Evolutionary conservation across 1,140 invertebrate species (phyloP).

Genomic region (Thalassaphorura encarpata): DNA sequence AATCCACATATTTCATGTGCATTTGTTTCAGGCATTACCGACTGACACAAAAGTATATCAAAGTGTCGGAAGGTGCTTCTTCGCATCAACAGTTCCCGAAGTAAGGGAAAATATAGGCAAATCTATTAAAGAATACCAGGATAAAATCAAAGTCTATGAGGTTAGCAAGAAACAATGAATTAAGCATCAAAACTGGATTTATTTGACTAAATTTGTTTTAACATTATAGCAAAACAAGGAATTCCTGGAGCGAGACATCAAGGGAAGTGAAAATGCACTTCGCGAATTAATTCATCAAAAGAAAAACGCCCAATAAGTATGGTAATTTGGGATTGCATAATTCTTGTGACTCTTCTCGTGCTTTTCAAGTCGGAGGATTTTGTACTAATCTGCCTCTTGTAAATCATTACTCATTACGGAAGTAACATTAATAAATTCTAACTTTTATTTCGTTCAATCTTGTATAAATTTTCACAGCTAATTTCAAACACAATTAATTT

Average conservation of each 20-base stretch:
- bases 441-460: too few species aligned
- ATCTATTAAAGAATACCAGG: slow-evolving; percentile 49
- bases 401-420: too few species aligned
- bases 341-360: too few species aligned
- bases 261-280: slow-evolving; percentile 73
- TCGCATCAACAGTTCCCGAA: slow-evolving; percentile 54
- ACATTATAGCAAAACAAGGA: slow-evolving; percentile 53
- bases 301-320: slow-evolving; percentile 36
- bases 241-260: slow-evolving; percentile 64
- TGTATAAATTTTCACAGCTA: too few species aligned
- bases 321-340: too few species aligned
- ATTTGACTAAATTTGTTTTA: slow-evolving; percentile 17
- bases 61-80: slow-evolving; percentile 72
- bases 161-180: slow-evolving; percentile 34
- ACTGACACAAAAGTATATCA: slow-evolving; percentile 59
- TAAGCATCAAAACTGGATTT: not conserved
- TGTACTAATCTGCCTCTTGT: too few species aligned
- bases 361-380: too few species aligned
- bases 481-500: too few species aligned
- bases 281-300: slow-evolving; percentile 68
- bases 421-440: too few species aligned
- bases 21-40: slow-evolving; percentile 41
- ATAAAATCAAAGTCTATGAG: slow-evolving; percentile 63
- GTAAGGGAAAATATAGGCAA: slow-evolving; percentile 54
- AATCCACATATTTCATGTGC: not conserved